phyloP scores from a whole-genome alignment of 2,797 vertebrate species.

The Lagorchestes hirsutus region DNA sequence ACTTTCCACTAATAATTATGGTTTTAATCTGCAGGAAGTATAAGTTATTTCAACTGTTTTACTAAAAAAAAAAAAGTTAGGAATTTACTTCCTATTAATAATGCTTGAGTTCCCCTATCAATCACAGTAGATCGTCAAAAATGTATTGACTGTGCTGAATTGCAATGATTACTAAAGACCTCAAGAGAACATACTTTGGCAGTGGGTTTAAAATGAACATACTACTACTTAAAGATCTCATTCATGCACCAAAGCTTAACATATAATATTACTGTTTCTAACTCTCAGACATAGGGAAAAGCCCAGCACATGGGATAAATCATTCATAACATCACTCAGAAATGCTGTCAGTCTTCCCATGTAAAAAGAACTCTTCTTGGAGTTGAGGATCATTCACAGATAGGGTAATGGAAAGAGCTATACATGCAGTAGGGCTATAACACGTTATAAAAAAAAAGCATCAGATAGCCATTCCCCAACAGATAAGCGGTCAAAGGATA shows the following conservation, averaged over 20 bases:
- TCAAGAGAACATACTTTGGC: slow-evolving; percentile 8
- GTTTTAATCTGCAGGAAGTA: not conserved
- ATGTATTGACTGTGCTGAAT: not conserved
- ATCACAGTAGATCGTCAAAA: slow-evolving; percentile 19
- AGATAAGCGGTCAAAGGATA: not conserved
- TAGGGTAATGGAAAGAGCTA: not conserved
- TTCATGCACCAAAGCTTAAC: not conserved
- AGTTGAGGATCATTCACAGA: not conserved
- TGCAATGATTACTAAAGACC: not conserved
- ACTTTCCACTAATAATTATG: not conserved
- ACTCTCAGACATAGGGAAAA: slow-evolving; percentile 1
- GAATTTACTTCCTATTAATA: slow-evolving; percentile 25
- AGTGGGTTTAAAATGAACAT: slow-evolving; percentile 8
- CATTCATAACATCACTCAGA: slow-evolving; percentile 22
- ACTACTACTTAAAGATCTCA: not conserved
- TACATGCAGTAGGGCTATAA: not conserved
- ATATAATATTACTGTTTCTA: not conserved
- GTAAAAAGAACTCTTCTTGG: not conserved
- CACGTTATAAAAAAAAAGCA: not conserved
- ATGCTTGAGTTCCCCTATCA: slow-evolving; percentile 1
- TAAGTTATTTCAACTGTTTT: slow-evolving; percentile 49
- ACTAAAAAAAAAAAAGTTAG: slow-evolving; percentile 41
- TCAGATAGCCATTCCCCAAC: not conserved
- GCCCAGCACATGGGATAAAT: not conserved
- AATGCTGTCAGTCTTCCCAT: slow-evolving; percentile 4